phyloP scores from a whole-genome alignment of 2,113 vertebrate genomes.

The Pelecanus crispus region DNA sequence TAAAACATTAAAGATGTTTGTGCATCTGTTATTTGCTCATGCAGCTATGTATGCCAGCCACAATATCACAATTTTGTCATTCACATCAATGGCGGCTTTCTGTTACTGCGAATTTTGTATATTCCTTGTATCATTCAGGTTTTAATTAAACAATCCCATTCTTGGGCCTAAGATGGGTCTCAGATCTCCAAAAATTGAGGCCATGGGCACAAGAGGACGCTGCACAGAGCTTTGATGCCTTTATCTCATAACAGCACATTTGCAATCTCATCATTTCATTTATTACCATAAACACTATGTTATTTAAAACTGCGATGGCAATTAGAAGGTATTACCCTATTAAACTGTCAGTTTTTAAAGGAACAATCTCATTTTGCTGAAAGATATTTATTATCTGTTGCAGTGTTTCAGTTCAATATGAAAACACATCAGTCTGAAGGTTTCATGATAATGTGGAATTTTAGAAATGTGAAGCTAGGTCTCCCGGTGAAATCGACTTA shows the following conservation, averaged over 20 bases:
- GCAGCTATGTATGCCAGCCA: background rate
- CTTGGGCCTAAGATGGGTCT: background rate
- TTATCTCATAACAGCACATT: background rate
- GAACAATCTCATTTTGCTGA: background rate
- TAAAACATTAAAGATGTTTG: constrained; percentile 43
- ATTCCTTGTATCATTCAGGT: background rate
- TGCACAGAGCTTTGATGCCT: background rate
- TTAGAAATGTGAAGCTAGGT: accelerated
- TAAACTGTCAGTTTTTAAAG: background rate
- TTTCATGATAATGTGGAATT: background rate
- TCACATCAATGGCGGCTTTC: background rate
- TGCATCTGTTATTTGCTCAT: constrained; percentile 36
- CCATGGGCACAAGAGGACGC: background rate
- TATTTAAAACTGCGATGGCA: background rate
- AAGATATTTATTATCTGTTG: background rate
- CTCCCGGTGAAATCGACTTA: accelerated
- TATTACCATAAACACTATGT: background rate
- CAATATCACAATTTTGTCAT: background rate
- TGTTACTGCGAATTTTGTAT: background rate
- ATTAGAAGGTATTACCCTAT: background rate
- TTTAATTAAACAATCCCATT: background rate
- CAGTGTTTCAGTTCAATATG: background rate
- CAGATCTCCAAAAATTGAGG: background rate
- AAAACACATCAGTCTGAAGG: background rate
- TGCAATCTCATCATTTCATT: background rate